Conservation (phyloP, 1,140 invertebrate genomes). For the Pseudoatta argentina region DNA sequence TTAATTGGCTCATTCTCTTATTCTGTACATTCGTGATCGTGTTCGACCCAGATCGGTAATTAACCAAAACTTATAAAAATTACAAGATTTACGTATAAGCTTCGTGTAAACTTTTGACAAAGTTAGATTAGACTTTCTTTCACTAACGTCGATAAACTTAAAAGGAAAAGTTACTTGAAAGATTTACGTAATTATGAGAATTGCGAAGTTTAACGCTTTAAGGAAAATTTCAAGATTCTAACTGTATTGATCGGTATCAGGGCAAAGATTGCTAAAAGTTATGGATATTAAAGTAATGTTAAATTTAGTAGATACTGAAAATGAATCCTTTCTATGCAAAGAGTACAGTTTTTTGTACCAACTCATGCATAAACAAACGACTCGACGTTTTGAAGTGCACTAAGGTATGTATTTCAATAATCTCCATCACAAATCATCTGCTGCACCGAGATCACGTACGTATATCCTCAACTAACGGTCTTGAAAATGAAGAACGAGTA, state of each 20-base stretch:
- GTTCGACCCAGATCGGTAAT: neutral
- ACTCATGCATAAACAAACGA: conserved; percentile 10
- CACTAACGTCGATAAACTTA: neutral
- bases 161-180: conserved; percentile 5
- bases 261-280: conserved; percentile 3
- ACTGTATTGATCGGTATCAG: neutral
- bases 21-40: neutral
- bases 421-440: conserved; percentile 11
- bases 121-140: conserved; percentile 24
- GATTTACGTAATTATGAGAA: neutral
- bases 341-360: neutral
- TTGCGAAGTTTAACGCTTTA: neutral
- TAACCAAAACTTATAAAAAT: neutral
- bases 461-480: conserved; percentile 38
- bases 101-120: neutral
- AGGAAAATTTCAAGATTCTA: neutral
- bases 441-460: neutral
- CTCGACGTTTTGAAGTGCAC: conserved; percentile 14
- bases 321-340: neutral
- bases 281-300: neutral
- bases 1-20: neutral
- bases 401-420: conserved; percentile 15
- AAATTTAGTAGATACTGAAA: neutral
- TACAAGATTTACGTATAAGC: neutral
- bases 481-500: conserved; percentile 36